Evolutionary conservation across 2,888 invertebrate genomes (phyloP), one percentile per base, ranked within the genome.

Genomic region (Diplazon laetatorius): DNA sequence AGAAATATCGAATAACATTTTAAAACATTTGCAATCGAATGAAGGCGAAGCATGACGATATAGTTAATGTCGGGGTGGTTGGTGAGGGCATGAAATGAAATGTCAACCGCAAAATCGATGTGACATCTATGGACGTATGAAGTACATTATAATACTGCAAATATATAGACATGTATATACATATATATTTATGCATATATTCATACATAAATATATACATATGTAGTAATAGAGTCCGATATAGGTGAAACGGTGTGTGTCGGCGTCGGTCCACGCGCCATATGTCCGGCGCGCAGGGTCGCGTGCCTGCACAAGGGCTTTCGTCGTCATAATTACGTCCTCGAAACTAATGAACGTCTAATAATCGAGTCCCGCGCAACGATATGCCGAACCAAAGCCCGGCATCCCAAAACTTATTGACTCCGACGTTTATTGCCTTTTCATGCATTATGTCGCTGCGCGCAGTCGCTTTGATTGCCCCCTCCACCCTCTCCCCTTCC

Each of bases 321-420:
- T 87, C 84, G 82, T 85, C 81, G 84, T 76, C 71, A 84, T 86
- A 87, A 88, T 88, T 88, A 88, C 86, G 84, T 85, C 70, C 89
- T 89, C 84, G 84, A 87, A 82, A 83, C 87, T 89, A 90, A 90
- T 90, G 85, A 88, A 89, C 87, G 87, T 83, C 88, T 89, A 90
- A 90, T 90, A 87, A 87, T 87, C 89, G 86, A 30, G 25, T 65
- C 42, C 50, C 42, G 75, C 30, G 30, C 37, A 37, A 20, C 6
- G 2, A 37, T 16, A 39, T 16, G 12, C 37, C 6, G 39, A 39
- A 48, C 25, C n/a, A n/a, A 69, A 42, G 55, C 65, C 70, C 71
- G 71, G 6, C 75, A n/a, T n/a, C n/a, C n/a, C n/a, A 66, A 81
- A 86, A 88, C 89, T 89, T 89, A 89, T 89, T 89, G 90, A 90